Percentiles rank a stretch among this genome's conserved stretches.
These are phyloP conservation scores for Metalampra italica DNA, from an alignment of 2,888 invertebrate species.

Conservation along the genomic window DNA sequence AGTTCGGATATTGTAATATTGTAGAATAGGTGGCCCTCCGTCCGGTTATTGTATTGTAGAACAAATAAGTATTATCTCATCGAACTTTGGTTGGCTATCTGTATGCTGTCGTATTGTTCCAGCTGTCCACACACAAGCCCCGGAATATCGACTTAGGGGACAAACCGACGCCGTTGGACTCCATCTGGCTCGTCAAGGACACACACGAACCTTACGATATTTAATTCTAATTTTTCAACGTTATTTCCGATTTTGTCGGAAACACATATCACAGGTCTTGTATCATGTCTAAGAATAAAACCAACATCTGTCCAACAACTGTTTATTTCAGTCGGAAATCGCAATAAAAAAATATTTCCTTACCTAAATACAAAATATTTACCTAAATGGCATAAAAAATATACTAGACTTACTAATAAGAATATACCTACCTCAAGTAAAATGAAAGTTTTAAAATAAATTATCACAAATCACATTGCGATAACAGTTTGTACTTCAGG, in stretches of 20 bases:
- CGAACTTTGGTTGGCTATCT: no score
- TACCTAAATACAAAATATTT: slow-evolving; percentile 10
- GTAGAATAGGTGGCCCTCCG: no score
- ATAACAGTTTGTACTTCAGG: slow-evolving; percentile 65
- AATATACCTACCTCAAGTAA: background rate
- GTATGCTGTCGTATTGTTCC: no score
- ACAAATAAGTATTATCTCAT: no score
- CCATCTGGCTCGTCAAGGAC: background rate
- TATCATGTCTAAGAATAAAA: slow-evolving; percentile 7
- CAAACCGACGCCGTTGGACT: background rate
- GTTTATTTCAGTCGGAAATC: slow-evolving; percentile 12
- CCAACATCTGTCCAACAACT: background rate
- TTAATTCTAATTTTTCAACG: no score
- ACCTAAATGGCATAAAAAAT: slow-evolving; percentile 30
- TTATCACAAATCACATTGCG: slow-evolving; percentile 43
- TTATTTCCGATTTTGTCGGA: no score
- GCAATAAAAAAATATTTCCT: slow-evolving; percentile 3
- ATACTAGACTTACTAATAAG: background rate
- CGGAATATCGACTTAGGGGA: no score
- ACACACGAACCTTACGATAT: background rate
- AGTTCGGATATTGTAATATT: no score
- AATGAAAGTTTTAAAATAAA: slow-evolving; percentile 18
- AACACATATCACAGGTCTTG: no score
- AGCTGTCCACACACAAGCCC: no score
- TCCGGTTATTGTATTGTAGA: no score